Evolutionary conservation across 2,113 vertebrate species (phyloP).

Genomic region (Eurypyga helias): DNA sequence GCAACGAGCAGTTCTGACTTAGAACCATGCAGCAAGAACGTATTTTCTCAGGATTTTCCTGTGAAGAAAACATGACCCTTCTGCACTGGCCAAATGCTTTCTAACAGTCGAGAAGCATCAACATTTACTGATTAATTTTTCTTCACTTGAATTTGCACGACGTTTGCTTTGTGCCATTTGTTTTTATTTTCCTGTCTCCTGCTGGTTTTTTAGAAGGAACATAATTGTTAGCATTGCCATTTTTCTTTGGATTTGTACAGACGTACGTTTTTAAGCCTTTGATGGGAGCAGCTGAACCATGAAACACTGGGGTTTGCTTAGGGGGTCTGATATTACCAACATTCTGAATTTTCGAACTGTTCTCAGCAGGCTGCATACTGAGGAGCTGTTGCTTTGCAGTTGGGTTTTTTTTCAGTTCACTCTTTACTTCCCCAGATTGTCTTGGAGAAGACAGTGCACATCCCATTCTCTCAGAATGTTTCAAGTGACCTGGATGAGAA

Average conservation of each 20-base stretch:
- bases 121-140: neutral
- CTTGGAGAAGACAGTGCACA: neutral
- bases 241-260: constrained; percentile 60
- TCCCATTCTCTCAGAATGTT: neutral
- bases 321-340: constrained; percentile 57
- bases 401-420: constrained; percentile 51
- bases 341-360: constrained; percentile 40
- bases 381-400: neutral
- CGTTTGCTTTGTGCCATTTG: constrained; percentile 41
- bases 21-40: neutral
- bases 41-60: neutral
- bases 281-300: neutral
- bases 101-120: neutral
- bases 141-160: constrained; percentile 28
- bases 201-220: constrained; percentile 35
- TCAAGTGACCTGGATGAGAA: neutral
- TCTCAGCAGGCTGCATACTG: neutral
- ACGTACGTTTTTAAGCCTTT: constrained; percentile 3
- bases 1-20: neutral
- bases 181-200: constrained; percentile 52
- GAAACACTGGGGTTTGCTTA: neutral
- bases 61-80: neutral
- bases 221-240: neutral
- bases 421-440: neutral
- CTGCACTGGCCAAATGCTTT: neutral